Evolutionary conservation across 1,140 invertebrate genomes (phyloP), one percentile per base, ranked within the genome.

Genomic region (Magallana angulata): DNA sequence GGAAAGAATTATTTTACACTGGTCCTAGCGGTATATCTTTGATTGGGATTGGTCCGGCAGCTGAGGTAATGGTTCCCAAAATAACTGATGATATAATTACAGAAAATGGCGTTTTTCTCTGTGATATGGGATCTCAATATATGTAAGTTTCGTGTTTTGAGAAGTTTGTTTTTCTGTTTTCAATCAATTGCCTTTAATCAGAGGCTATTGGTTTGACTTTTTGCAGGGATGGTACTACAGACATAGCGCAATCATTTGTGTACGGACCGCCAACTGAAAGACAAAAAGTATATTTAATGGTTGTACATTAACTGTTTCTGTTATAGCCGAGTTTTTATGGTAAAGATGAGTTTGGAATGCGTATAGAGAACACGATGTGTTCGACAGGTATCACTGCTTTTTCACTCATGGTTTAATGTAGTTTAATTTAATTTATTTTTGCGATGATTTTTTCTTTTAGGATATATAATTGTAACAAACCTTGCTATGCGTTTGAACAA

Each of bases 331-430:
- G 68, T 36, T 76, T 76, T 76, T 76, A 76, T 9, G 68, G 68
- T 18, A 76, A 76, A 76, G 68, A 30, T 4, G 68, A 76, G 36
- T 76, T 76, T 76, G 68, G 68, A 18, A 76, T 76, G 68, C 68
- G 68, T 30, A 30, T 76, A 30, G 68, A 76, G 7, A 76, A 76
- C 68, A 76, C 68, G 0, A 76, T 76, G 68, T 30, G 30, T 76
- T 30, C 8, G 24, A 12, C 24, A 30, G 8, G 68, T 76, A 76
- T 48, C 36, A 48, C 5, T 48, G 36, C 5, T 48, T 48, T 4
- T 48, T 48, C 36, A 48, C 36, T 48, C 36, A 48, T 48, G 36
- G 36, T 48, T 48, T 48, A 48, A 2, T 48, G 36, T 48, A 48
- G 5, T 48, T 48, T 48, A 48, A 2, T 48, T 5, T 48, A 4